Base-by-base conservation (phyloP, 2,113 vertebrate genomes). In the Rallus limicola region DNA sequence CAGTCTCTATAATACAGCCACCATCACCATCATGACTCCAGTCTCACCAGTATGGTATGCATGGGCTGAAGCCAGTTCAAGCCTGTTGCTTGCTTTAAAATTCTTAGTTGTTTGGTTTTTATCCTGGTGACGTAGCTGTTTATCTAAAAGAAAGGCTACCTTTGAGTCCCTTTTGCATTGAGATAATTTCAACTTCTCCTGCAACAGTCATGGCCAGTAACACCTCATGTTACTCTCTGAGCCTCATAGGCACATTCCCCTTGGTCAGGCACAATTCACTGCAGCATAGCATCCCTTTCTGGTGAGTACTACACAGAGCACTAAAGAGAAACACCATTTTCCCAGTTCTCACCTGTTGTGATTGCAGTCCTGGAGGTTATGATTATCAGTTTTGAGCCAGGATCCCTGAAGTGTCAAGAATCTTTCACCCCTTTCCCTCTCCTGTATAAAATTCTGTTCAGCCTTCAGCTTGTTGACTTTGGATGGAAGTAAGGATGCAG, bases 31-130 rank as follows among this genome's bases (percentile, higher is more conserved):
- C n/a, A 13, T 46, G 18, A 70, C 50, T 24, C 38, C 6, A 34
- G 7, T 36, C 42, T 69, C 25, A 31, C 25, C 4, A 9, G 18
- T 44, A 44, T n/a, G 17, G 12, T 11, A 50, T 11, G 14, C 13
- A 11, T 15, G 13, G 6, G 15, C 26, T 64, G 60, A 74, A 64
- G 31, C 8, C 25, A 70, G 33, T 25, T 68, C 17, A 58, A 63
- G 9, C 11, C 33, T 1, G 2, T 38, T 44, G 4, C 4, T 44
- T 0, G 48, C 26, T 42, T 38, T 69, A 13, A 48, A 29, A 11
- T 40, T n/a, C n/a, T 76, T 38, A 52, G 40, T 77, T 19, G 2
- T 38, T 59, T 28, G 36, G 11, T 55, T 81, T 75, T 81, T 28
- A 55, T 81, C 15, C 5, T 34, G 10, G 6, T 46, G 15, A 26